phyloP scores from a whole-genome alignment of 2,113 vertebrate species.

The Macaca mulatta region DNA sequence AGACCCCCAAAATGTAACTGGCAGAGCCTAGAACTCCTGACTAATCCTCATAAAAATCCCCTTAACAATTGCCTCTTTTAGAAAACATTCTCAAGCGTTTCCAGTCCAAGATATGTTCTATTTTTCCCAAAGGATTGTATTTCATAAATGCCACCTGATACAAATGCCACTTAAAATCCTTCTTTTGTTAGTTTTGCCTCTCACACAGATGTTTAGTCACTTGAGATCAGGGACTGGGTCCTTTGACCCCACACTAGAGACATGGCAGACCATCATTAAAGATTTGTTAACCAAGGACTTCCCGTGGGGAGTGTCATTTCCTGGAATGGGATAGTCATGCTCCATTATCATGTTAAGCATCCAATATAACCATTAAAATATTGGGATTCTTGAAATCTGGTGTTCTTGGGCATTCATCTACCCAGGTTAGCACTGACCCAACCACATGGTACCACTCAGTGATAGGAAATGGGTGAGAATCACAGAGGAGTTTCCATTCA shows the following conservation, averaged over 20 bases:
- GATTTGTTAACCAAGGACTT: background rate
- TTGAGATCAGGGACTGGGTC: background rate
- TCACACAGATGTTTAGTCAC: background rate
- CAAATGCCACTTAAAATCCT: background rate
- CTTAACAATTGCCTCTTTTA: background rate
- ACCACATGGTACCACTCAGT: background rate
- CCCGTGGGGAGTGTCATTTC: background rate
- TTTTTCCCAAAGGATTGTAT: background rate
- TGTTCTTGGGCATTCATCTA: background rate
- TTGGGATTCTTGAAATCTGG: background rate
- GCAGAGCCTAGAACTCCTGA: background rate
- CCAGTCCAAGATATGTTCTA: background rate
- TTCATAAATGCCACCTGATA: background rate
- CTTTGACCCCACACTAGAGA: background rate
- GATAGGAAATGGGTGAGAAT: background rate
- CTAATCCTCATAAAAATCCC: background rate
- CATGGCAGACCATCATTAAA: background rate
- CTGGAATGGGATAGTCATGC: background rate
- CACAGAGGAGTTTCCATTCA: background rate
- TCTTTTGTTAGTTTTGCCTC: background rate
- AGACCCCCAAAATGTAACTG: background rate
- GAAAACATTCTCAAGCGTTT: background rate
- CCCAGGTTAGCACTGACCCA: background rate
- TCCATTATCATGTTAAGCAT: background rate
- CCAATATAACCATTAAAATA: background rate